A percentile compares a stretch with the other conserved stretches of the same genome.
These are phyloP conservation scores for Poeciliopsis presidionis DNA, from an alignment of 2,797 vertebrate species.

Conservation along the genomic window DNA sequence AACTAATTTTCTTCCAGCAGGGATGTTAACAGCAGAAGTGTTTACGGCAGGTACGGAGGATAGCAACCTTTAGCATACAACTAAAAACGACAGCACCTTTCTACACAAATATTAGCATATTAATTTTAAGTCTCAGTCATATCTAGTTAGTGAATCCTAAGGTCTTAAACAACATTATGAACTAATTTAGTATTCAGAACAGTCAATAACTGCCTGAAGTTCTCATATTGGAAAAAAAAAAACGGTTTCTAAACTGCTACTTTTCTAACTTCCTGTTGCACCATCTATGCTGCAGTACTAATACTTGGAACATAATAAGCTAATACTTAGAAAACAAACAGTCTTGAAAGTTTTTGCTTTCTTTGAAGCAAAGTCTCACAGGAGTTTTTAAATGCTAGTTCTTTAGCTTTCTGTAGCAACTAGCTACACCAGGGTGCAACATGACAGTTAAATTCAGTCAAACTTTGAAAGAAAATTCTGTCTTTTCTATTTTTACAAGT, in stretches of 20 bases:
- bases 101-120: not conserved
- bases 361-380: not conserved
- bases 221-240: not conserved
- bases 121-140: not conserved
- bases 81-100: not conserved
- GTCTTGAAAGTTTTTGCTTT: not conserved
- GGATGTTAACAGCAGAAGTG: not conserved
- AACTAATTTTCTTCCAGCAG: slow-evolving; percentile 9
- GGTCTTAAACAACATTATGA: not conserved
- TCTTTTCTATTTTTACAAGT: not conserved
- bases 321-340: not conserved
- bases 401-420: not conserved
- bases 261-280: not conserved
- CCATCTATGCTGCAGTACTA: not conserved
- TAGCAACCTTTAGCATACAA: slow-evolving; percentile 1
- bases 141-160: not conserved
- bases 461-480: not conserved
- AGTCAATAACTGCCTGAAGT: not conserved
- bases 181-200: not conserved
- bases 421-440: not conserved
- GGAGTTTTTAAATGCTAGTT: not conserved
- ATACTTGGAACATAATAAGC: not conserved
- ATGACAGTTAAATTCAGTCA: not conserved
- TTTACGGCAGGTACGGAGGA: not conserved
- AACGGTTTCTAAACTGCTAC: not conserved